Percentiles rank a stretch among this genome's conserved stretches.
phyloP scores from a whole-genome alignment of 2,113 vertebrate species.

The Semnopithecus entellus region DNA sequence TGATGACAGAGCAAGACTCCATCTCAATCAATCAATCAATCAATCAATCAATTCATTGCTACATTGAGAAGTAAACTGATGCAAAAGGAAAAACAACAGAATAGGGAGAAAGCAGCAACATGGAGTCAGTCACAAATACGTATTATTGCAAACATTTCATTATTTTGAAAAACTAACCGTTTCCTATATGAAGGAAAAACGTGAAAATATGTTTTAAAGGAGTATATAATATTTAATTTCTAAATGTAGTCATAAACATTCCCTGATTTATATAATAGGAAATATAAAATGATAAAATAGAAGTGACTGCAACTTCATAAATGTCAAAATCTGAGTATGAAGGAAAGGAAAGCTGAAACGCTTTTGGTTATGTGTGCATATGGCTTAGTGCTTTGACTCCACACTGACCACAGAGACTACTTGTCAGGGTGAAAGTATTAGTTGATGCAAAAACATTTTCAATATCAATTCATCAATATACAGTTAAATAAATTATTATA shows the following conservation, averaged over 20 bases:
- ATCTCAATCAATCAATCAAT: too few species aligned
- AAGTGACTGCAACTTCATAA: not conserved
- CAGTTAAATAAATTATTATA: not conserved
- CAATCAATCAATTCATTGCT: constrained; percentile 43
- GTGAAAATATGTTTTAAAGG: not conserved
- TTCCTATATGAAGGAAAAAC: not conserved
- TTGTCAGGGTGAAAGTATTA: not conserved
- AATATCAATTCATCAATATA: not conserved
- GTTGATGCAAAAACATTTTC: not conserved
- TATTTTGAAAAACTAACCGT: constrained; percentile 8
- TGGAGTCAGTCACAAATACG: constrained; percentile 4
- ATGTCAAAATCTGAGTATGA: not conserved
- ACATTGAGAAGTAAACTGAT: constrained; percentile 46
- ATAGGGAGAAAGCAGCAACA: constrained; percentile 48
- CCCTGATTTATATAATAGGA: not conserved
- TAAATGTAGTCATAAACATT: not conserved
- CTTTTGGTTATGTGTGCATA: not conserved
- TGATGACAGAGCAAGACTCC: too few species aligned
- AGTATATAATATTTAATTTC: not conserved
- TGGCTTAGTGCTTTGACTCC: not conserved
- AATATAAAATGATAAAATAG: not conserved
- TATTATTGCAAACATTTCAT: constrained; percentile 4
- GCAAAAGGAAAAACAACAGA: constrained; percentile 57
- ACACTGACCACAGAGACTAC: not conserved
- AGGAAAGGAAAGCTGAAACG: not conserved